Percentiles rank a stretch among this genome's conserved stretches.
Conservation (phyloP, 2,888 invertebrate species). For the Seira sanloemensis region DNA sequence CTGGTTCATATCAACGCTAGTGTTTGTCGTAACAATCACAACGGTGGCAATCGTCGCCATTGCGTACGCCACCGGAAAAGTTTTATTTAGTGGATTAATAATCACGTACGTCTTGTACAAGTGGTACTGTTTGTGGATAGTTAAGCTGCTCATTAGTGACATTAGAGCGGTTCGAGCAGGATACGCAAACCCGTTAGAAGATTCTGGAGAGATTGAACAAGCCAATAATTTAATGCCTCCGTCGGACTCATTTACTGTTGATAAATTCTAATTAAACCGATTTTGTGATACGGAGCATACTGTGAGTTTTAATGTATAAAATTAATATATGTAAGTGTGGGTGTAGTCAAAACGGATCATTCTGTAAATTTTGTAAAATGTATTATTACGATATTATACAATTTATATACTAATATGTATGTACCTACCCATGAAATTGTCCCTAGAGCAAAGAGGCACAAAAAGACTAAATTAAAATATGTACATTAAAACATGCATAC, state of each 20-base stretch:
- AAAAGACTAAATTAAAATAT: too few relatives aligned
- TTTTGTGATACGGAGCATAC: too few relatives aligned
- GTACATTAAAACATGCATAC: too few relatives aligned
- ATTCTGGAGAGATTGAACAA: conserved; percentile 51
- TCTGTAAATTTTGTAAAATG: too few relatives aligned
- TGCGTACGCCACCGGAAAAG: conserved; percentile 34
- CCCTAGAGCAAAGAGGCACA: too few relatives aligned
- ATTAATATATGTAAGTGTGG: too few relatives aligned
- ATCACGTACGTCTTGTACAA: conserved; percentile 48
- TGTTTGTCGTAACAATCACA: neutral
- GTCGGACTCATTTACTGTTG: conserved; percentile 51
- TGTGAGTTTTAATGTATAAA: neutral
- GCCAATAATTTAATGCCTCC: conserved; percentile 40
- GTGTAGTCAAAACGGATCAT: too few relatives aligned
- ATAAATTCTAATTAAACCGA: conserved; percentile 39
- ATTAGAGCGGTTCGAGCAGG: conserved; percentile 58
- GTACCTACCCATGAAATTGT: too few relatives aligned
- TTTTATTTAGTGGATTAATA: conserved; percentile 23
- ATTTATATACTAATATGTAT: too few relatives aligned
- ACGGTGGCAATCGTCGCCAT: conserved; percentile 22
- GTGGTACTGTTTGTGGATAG: conserved; percentile 68
- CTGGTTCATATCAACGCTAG: conserved; percentile 52
- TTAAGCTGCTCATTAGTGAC: conserved; percentile 65
- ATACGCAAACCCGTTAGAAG: conserved; percentile 58
- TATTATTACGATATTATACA: too few relatives aligned